Evolutionary conservation across 2,113 vertebrate species (phyloP), one percentile per base, ranked within the genome.

Genomic region (Trichechus manatus): DNA sequence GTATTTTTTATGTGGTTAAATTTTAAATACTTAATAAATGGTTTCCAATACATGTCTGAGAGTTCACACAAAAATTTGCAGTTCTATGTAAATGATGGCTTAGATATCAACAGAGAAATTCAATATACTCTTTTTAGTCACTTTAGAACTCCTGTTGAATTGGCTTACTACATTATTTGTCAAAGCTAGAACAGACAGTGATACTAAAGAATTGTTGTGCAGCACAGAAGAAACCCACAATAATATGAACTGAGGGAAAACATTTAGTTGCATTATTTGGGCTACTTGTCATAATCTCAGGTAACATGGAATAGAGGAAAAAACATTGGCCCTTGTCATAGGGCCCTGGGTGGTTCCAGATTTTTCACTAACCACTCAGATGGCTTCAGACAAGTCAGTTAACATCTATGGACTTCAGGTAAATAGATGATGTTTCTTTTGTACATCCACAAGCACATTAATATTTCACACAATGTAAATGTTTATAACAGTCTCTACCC

Each of bases 31-130:
- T 31, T 13, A 78, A 33, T 39, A 15, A 33, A 33, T 33, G 63
- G 20, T 70, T 97, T 87, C 56, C 56, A 83, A 91, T 31, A 83
- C 86, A 53, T 47, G 31, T 77, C 68, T 91, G 56, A 86, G 33
- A 85, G 20, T 31, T 88, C 66, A 59, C 31, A 83, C 27, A 39
- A 36, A 68, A 50, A 42, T 74, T 61, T 33, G 25, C 6, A 78
- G 1, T 96, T 94, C 42, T 77, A 4, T 59, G 6, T 90, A 36
- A 50, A 63, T 19, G 3, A 81, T 85, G 20, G 72, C 53, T 83
- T 77, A 83, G 82, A 74, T 9, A 36, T 33, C 33, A 64, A 29
- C 14, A 88, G 80, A 80, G 70, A 87, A 83, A 53, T 83, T 42
- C 0, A 59, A 75, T 61, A 53, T 39, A 44, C 3, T 53, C 63